Evolutionary conservation across 2,113 vertebrate genomes (phyloP), one percentile per base, ranked within the genome.

Genomic region (Rhinolophus ferrumequinum): DNA sequence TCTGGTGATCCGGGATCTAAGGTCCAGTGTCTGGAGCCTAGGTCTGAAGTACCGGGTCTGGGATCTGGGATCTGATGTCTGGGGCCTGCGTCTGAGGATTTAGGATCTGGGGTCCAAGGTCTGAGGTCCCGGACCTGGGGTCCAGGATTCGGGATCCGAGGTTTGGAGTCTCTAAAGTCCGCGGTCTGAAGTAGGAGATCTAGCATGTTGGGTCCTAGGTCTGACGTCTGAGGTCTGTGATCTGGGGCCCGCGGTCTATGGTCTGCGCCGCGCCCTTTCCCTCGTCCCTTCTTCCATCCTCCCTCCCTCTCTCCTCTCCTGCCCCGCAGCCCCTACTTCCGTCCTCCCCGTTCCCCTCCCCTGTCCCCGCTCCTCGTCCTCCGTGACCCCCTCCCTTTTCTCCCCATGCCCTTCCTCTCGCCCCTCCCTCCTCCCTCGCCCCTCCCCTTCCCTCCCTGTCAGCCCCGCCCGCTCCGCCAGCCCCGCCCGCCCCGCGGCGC

Each of bases 401-500:
- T 12, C 13, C 47, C 47, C 47, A 2, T 4, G 50, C 76, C 50
- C 35, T 1, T 3, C 22, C 28, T 35, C 28, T 69, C 19, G 0
- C 12, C 38, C 30, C 44, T 26, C 4, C 30, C 15, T 3, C 33
- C 26, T 13, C 12, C 80, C 72, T 26, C n/a, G 6, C 9, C 22
- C 44, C 47, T 15, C n/a, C 83, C 66, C 28, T 12, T 0, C 75
- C 38, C n/a, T 14, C 26, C 30, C 28, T 19, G 52, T 14, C 52
- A 54, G 33, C n/a, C 33, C 26, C 26, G 35, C 15, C 13, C 56
- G 73, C 73, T 26, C 30, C 28, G 50, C 50, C 50, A 35, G 50
- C 5, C 4, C 82, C 18, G 11, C 41, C 77, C 84, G 93, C 90
- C 92, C 95, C 94, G 60, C 75, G 21, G 41, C 95, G 93, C 96